These are phyloP conservation scores for Hyphantria cunea DNA, from an alignment of 1,140 invertebrate species.

Conservation along the genomic window DNA sequence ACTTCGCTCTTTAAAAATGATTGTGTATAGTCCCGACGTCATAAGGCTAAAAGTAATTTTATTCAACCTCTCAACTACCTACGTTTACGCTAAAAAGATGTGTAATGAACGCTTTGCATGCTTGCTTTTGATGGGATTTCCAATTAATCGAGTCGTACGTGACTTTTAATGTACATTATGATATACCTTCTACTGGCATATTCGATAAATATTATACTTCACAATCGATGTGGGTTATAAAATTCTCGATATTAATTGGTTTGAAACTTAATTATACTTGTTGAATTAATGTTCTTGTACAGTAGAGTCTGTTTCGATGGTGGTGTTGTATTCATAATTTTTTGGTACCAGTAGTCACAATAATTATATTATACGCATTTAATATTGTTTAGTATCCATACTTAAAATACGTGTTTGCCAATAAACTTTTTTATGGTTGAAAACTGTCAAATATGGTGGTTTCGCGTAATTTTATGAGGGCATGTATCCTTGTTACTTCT, in stretches of 20 bases:
- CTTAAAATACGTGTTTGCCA: too few species aligned
- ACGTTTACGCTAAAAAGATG: slow-evolving; percentile 17
- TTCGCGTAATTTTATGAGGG: too few species aligned
- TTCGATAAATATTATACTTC: slow-evolving; percentile 20
- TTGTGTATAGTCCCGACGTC: not conserved
- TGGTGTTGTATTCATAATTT: too few species aligned
- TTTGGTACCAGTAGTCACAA: too few species aligned
- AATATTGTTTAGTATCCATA: too few species aligned
- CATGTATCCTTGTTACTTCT: too few species aligned
- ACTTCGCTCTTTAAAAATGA: too few species aligned
- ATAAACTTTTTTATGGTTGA: too few species aligned
- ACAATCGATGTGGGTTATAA: slow-evolving; percentile 27
- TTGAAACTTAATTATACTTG: slow-evolving; percentile 31
- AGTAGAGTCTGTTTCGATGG: too few species aligned
- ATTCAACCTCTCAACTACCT: not conserved
- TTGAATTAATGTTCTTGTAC: slow-evolving; percentile 28
- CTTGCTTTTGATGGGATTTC: slow-evolving; percentile 12
- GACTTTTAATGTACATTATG: slow-evolving; percentile 25
- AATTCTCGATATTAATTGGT: slow-evolving; percentile 31
- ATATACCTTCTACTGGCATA: slow-evolving; percentile 12
- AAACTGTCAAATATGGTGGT: too few species aligned
- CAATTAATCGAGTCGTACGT: slow-evolving; percentile 25
- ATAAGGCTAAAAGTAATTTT: not conserved
- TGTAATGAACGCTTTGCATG: slow-evolving; percentile 10
- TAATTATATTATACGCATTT: too few species aligned